Percentiles rank a stretch among this genome's conserved stretches.
phyloP scores from a whole-genome alignment of 2,888 invertebrate species.

The Empis stercorea region DNA sequence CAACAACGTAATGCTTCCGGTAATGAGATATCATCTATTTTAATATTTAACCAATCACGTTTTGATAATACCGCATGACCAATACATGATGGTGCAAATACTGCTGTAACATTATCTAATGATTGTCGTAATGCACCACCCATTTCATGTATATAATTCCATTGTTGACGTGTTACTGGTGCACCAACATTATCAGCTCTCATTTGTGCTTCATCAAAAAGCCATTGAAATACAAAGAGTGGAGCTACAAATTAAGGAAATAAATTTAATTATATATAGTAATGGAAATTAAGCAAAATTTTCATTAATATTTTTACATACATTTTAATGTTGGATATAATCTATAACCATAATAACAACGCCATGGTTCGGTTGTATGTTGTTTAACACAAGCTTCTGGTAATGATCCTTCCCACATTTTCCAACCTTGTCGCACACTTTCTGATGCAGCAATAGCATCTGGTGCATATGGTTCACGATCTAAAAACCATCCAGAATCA shows the following conservation, averaged over 20 bases:
- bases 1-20: slow-evolving; percentile 80
- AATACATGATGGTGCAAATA: slow-evolving; percentile 87
- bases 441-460: slow-evolving; percentile 49
- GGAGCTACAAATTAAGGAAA: slow-evolving; percentile 44
- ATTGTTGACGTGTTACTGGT: slow-evolving; percentile 77
- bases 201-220: slow-evolving; percentile 91
- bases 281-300: too few species aligned
- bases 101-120: slow-evolving; percentile 71
- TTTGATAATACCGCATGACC: slow-evolving; percentile 82
- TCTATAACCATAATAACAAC: slow-evolving; percentile 84
- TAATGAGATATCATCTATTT: slow-evolving; percentile 70
- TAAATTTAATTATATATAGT: background rate
- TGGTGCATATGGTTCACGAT: slow-evolving; percentile 61
- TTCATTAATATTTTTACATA: slow-evolving; percentile 37
- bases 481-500: slow-evolving; percentile 92
- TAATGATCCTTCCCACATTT: slow-evolving; percentile 66
- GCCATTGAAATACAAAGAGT: slow-evolving; percentile 86
- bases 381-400: slow-evolving; percentile 62
- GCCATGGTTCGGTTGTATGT: slow-evolving; percentile 66
- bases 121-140: slow-evolving; percentile 73
- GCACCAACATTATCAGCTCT: slow-evolving; percentile 83
- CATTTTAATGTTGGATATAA: slow-evolving; percentile 73
- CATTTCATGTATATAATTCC: slow-evolving; percentile 87
- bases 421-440: slow-evolving; percentile 60
- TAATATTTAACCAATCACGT: slow-evolving; percentile 74